Evolutionary conservation across 92 coral and sea anemone species (phyloP).

Genomic region (Muricea muricata): DNA sequence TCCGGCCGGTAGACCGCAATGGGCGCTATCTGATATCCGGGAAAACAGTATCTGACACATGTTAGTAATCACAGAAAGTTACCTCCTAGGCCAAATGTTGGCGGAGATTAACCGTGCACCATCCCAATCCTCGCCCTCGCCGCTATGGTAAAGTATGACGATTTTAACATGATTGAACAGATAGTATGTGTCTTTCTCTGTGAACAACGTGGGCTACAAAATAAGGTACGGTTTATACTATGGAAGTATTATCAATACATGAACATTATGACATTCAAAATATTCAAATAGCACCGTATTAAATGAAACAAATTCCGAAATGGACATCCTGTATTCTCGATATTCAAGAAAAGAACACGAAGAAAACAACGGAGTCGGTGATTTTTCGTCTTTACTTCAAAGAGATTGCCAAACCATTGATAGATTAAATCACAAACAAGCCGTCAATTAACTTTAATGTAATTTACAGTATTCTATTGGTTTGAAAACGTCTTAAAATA

Average conservation of each 20-base stretch:
- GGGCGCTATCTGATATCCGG: no score
- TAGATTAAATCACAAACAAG: no score
- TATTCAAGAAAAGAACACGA: no score
- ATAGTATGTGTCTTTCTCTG: constrained; percentile 71
- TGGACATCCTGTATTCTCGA: not conserved
- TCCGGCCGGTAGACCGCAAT: no score
- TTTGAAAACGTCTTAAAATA: no score
- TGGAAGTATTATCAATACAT: constrained; percentile 26
- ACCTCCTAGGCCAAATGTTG: constrained; percentile 81
- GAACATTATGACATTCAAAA: not conserved
- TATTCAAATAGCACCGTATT: not conserved
- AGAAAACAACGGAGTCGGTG: no score
- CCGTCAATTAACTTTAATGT: no score
- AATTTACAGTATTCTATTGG: no score
- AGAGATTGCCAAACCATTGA: no score
- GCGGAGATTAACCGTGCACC: constrained; percentile 95
- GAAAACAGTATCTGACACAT: no score
- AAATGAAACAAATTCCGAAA: not conserved
- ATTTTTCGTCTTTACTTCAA: no score
- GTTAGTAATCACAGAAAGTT: not conserved
- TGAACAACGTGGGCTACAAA: constrained; percentile 31
- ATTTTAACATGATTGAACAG: constrained; percentile 92
- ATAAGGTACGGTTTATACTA: constrained; percentile 27
- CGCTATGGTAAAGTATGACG: constrained; percentile 77
- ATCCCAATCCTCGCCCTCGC: constrained; percentile 84